These are phyloP conservation scores for Synanthedon formicaeformis DNA, from an alignment of 2,888 invertebrate genomes.

Conservation along the genomic window DNA sequence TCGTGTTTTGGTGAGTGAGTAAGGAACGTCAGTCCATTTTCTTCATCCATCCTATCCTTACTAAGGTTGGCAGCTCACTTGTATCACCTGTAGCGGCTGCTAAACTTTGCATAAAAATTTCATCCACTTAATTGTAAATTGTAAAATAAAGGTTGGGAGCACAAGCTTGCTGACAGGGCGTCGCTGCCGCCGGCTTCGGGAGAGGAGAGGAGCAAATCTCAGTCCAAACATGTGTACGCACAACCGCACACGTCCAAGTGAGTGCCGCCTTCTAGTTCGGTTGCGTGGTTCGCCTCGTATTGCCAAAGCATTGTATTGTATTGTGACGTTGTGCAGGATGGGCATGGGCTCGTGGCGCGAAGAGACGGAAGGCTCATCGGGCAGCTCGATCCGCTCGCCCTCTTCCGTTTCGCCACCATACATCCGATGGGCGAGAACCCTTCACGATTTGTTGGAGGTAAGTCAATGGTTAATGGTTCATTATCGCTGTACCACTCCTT, in stretches of 20 bases:
- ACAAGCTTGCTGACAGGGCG: conserved; percentile 76
- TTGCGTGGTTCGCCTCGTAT: background rate
- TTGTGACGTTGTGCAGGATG: background rate
- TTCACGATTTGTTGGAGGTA: conserved; percentile 83
- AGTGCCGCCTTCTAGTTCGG: background rate
- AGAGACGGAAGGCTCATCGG: conserved; percentile 65
- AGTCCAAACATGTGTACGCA: conserved; percentile 64
- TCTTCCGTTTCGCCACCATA: conserved; percentile 74
- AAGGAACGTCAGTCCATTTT: no score
- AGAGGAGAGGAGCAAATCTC: conserved; percentile 72
- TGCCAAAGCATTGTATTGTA: background rate
- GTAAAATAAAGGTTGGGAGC: conserved; percentile 57
- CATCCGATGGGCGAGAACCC: conserved; percentile 89
- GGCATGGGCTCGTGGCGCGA: conserved; percentile 46
- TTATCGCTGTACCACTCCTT: no score
- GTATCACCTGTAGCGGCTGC: no score
- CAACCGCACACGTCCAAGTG: conserved; percentile 16
- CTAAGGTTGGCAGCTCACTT: no score
- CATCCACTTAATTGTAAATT: no score
- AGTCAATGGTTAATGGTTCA: no score
- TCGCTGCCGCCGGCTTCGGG: conserved; percentile 89
- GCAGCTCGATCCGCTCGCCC: conserved; percentile 62
- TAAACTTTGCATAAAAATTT: no score
- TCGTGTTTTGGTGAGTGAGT: no score
- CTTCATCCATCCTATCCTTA: no score